Base-by-base conservation (phyloP, 2,113 vertebrate species). In the Aleadryas rufinucha region DNA sequence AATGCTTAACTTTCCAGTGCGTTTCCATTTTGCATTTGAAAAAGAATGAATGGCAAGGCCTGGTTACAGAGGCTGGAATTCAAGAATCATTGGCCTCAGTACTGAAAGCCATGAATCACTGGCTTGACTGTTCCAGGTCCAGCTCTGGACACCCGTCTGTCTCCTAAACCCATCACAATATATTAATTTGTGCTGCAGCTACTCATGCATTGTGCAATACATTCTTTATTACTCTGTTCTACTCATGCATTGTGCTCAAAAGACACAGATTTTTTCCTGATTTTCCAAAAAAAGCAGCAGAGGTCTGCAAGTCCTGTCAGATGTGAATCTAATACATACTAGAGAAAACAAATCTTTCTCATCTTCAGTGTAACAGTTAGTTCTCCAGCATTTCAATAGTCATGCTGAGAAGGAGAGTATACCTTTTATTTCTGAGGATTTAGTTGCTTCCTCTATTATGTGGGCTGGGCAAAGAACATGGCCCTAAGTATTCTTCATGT, bases 401-500 rank as follows among this genome's bases (percentile, higher is more conserved):
- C 31, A 33, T 86, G 70, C 22, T 45, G 47, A 84, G n/a, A 50
- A 87, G 27, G 41, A 87, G 26, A 78, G 7, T 27, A 47, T 71
- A 87, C 9, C 42, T 45, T 69, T 92, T 82, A 68, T 79, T 94
- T 91, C 71, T 68, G 80, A 90, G 68, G 85, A 78, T 89, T 92
- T 90, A 31, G 66, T 27, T 95, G 52, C 64, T 91, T 91, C 72
- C 79, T 93, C 68, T 93, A 3, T 92, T 93, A 84, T 64, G 92
- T 93, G 80, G 83, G 95, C 86, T 93, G 72, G 90, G 68, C 76
- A 77, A 91, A 93, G 80, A 93, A 52, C 86, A 89, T 71, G 90
- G 90, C 86, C 92, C 60, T 90, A 89, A 95, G 94, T 90, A 89
- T 89, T 95, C 87, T 91, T 87, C 49, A 24, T 89, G 84, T 95